phyloP scores from a whole-genome alignment of 2,797 vertebrate genomes.

The Hozukius guyotensis region DNA sequence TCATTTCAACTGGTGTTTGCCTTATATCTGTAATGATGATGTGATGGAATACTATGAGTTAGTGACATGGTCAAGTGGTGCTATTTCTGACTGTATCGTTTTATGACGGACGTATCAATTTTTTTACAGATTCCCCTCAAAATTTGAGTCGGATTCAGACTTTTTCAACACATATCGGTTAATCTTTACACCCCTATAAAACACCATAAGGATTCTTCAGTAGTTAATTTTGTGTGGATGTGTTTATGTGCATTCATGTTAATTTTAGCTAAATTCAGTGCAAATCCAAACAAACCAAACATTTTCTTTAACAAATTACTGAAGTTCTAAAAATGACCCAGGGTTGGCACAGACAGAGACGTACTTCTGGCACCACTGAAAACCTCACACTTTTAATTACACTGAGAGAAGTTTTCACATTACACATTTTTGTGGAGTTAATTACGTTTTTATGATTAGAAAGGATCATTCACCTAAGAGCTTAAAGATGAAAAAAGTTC shows the following conservation, averaged over 20 bases:
- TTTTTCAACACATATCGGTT: no score
- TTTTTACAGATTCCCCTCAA: no score
- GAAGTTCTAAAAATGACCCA: background rate
- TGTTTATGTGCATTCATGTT: background rate
- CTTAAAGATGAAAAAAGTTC: constrained; percentile 8
- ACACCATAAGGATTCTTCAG: background rate
- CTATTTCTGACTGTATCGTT: no score
- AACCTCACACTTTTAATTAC: constrained; percentile 32
- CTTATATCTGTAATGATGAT: no score
- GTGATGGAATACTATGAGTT: no score
- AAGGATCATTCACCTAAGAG: constrained; percentile 21
- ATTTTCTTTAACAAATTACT: background rate
- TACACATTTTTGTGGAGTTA: constrained; percentile 17
- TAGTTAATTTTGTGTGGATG: background rate
- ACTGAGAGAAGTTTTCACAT: constrained; percentile 20
- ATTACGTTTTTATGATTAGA: constrained; percentile 41
- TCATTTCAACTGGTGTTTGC: no score
- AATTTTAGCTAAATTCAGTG: background rate
- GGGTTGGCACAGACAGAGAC: background rate
- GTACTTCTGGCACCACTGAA: background rate
- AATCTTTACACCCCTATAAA: no score
- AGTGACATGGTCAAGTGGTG: no score
- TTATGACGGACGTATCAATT: no score
- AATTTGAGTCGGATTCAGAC: no score
- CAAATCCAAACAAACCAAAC: constrained; percentile 6